Base-by-base conservation (phyloP, 2,113 vertebrate species). In the Strigops habroptila region DNA sequence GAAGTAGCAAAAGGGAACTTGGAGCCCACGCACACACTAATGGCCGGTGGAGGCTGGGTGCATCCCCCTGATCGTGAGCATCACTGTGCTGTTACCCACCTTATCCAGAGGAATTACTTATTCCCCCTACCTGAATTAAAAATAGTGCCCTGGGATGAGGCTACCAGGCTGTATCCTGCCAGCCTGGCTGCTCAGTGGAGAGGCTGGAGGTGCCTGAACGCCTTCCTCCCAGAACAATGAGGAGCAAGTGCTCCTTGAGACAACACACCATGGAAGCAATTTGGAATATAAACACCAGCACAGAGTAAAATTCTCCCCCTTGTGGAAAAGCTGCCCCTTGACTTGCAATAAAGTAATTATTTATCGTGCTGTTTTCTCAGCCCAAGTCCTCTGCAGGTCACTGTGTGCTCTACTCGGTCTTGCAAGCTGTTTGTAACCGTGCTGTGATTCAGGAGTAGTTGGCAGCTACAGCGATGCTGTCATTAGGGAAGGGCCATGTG, bases 1-100 rank as follows among this genome's bases (percentile, higher is more conserved):
- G 60, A 67, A 78, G 41, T 30, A 51, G 44, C 31, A n/a, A 12
- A 70, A 51, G 39, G 33, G 23, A 41, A 7, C 25, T 22, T 1
- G 11, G 24, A 48, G 14, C 39, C 65, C 23, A 6, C 18, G 5
- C 4, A 0, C 0, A 0, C 7, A 1, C 0, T 6, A 1, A 30
- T 22, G 57, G 10, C 12, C 2, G 3, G 21, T 53, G 70, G 49
- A 86, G 46, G 27, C 24, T 33, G 52, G 6, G 9, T 31, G 78
- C n/a, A 6, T 41, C 27, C 59, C 59, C 39, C 64, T 70, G 73
- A 51, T 13, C 16, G 6, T 0, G 0, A 48, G 23, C 28, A 53
- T 82, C n/a, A 51, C 64, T n/a, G 14, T 69, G 68, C 25, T 71
- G 3, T 67, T 64, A n/a, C 6, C 39, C 22, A 18, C n/a, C 21